Evolutionary conservation across 2,113 vertebrate species (phyloP).

Genomic region (Pithys albifrons): DNA sequence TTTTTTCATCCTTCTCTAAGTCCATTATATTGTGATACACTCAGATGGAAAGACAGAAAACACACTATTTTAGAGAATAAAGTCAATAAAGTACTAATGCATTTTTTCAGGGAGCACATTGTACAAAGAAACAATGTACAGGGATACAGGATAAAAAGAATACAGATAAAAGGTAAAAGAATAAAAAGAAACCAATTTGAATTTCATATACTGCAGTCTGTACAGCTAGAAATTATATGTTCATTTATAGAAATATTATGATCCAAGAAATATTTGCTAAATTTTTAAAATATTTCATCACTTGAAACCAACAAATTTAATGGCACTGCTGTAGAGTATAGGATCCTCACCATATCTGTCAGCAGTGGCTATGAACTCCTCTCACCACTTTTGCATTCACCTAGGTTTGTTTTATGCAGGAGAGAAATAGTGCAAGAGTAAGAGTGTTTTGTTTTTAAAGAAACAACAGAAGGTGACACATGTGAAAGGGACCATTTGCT

Average conservation of each 20-base stretch:
- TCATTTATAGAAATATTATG: neutral
- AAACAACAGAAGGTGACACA: neutral
- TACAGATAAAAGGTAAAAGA: neutral
- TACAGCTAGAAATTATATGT: neutral
- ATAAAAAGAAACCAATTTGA: neutral
- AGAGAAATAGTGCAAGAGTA: neutral
- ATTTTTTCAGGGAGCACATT: neutral
- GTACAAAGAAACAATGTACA: neutral
- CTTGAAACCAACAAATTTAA: neutral
- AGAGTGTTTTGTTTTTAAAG: neutral
- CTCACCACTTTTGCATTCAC: neutral
- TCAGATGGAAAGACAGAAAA: neutral
- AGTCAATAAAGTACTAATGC: neutral
- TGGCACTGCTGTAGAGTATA: neutral
- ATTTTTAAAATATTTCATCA: neutral
- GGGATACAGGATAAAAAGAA: neutral
- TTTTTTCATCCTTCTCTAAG: neutral
- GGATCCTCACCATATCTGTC: neutral
- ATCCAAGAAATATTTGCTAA: neutral
- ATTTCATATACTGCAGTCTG: neutral
- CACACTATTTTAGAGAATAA: neutral
- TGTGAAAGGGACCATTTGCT: fast-evolving
- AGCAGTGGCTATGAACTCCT: neutral
- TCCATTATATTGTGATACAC: neutral
- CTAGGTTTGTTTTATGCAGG: neutral